Conservation (phyloP, 1,140 invertebrate species). For the Drosophila eugracilis region DNA sequence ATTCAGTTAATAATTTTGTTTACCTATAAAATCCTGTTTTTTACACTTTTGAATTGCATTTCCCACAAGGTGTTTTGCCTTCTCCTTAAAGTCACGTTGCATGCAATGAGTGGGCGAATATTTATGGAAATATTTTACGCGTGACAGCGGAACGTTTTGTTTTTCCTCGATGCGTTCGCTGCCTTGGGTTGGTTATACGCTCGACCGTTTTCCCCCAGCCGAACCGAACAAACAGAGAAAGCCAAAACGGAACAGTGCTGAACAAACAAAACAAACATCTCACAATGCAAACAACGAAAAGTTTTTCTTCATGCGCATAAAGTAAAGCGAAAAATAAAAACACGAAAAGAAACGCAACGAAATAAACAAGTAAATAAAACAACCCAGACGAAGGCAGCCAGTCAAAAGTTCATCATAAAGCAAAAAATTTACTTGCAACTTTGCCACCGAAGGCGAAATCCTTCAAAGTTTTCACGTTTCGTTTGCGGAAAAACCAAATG, state of each 20-base stretch:
- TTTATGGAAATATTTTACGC: conserved; percentile 78
- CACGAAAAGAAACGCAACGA: conserved; percentile 20
- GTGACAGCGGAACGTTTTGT: conserved; percentile 67
- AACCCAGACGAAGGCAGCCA: conserved; percentile 30
- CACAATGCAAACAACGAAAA: conserved; percentile 58
- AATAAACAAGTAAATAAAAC: conserved; percentile 57
- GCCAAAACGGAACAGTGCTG: conserved; percentile 56
- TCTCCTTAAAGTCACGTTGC: conserved; percentile 68
- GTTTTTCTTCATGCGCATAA: conserved; percentile 42
- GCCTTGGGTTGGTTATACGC: conserved; percentile 53
- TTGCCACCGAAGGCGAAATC: conserved; percentile 35
- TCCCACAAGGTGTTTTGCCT: background rate
- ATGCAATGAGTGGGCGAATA: conserved; percentile 61
- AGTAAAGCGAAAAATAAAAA: conserved; percentile 11
- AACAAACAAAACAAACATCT: conserved; percentile 60
- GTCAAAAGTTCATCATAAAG: conserved; percentile 51
- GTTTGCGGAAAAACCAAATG: conserved; percentile 39
- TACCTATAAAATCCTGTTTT: background rate
- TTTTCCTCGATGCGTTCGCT: conserved; percentile 52
- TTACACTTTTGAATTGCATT: background rate
- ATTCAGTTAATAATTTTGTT: no score
- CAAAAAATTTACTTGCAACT: conserved; percentile 51
- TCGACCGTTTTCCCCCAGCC: conserved; percentile 67
- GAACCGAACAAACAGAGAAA: conserved; percentile 67
- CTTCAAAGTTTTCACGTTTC: conserved; percentile 45